Conservation (phyloP, 1,140 invertebrate genomes). For the Patella vulgata region DNA sequence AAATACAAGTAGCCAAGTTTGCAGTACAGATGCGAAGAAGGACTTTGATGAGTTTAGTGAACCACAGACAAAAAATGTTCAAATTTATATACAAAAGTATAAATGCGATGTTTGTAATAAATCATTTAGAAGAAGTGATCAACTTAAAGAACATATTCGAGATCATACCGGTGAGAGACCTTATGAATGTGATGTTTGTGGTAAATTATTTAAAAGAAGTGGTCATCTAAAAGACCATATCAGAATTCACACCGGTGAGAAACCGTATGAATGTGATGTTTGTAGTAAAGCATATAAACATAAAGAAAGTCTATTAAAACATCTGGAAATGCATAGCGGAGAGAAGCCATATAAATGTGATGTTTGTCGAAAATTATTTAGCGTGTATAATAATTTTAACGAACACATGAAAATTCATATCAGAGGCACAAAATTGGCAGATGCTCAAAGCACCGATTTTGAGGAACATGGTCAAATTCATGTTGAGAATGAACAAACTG, state of each 20-base stretch:
- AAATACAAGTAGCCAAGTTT: no score
- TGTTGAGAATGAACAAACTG: constrained; percentile 5
- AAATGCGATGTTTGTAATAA: no score
- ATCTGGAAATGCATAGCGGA: constrained; percentile 27
- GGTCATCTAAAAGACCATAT: constrained; percentile 9
- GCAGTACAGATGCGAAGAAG: constrained; percentile 80
- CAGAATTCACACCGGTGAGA: constrained; percentile 23
- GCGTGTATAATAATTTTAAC: constrained; percentile 82
- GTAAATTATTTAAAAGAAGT: constrained; percentile 23
- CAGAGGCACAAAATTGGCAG: constrained; percentile 5
- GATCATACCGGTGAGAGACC: constrained; percentile 61
- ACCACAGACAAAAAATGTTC: constrained; percentile 26
- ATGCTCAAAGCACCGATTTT: constrained; percentile 1
- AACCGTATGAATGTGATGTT: constrained; percentile 24
- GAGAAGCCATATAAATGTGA: constrained; percentile 68
- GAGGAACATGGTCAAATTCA: constrained; percentile 7
- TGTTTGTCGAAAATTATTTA: constrained; percentile 89
- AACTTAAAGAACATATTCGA: constrained; percentile 58
- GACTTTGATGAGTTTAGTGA: constrained; percentile 76
- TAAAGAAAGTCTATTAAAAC: constrained; percentile 15
- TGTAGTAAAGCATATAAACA: constrained; percentile 25
- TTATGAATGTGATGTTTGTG: no score
- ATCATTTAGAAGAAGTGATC: no score
- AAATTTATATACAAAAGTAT: constrained; percentile 14
- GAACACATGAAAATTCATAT: constrained; percentile 32